Conservation (phyloP, 2,113 vertebrate species). For the Parotia lawesii region DNA sequence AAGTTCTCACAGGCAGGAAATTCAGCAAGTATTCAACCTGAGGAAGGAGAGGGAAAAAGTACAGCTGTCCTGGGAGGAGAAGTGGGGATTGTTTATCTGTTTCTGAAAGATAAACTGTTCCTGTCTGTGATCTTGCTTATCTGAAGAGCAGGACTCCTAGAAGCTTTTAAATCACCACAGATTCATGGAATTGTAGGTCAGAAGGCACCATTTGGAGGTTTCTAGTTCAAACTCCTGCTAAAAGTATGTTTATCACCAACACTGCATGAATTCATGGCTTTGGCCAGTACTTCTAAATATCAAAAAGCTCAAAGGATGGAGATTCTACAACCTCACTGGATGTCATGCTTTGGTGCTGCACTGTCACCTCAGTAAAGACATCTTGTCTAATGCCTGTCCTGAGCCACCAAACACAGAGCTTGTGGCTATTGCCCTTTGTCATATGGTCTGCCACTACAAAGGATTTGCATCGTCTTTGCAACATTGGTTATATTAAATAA, state of each 20-base stretch:
- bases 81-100: neutral
- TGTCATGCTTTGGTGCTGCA: accelerated
- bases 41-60: neutral
- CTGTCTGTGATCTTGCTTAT: neutral
- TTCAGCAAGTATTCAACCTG: neutral
- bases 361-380: neutral
- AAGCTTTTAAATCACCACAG: neutral
- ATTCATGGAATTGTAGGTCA: neutral
- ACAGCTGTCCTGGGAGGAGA: neutral
- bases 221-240: neutral
- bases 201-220: neutral
- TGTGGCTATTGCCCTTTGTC: neutral
- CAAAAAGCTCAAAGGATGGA: neutral
- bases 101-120: neutral
- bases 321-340: accelerated
- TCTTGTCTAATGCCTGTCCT: neutral
- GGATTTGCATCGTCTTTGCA: neutral
- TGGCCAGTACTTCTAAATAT: neutral
- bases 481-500: neutral
- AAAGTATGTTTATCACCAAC: neutral
- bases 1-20: neutral
- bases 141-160: neutral
- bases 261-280: neutral
- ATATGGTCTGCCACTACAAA: neutral
- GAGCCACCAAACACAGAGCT: neutral